Base-by-base conservation (phyloP, 2,888 invertebrate genomes). In the Meiosimyza platycephala region DNA sequence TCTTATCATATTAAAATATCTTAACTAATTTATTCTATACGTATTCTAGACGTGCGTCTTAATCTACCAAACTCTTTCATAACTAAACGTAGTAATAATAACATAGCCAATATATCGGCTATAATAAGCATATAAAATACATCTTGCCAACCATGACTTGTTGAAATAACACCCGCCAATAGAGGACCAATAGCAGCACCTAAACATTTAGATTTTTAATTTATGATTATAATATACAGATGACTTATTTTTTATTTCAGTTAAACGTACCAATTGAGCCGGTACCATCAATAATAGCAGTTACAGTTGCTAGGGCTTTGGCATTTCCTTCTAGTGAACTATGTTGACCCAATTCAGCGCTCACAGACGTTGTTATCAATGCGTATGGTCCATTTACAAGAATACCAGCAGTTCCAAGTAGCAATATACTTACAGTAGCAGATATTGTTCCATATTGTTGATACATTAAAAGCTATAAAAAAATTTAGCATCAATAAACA, bases 381-480 rank as follows among this genome's bases (percentile, higher is more conserved):
- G 97, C 95, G 86, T 98, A 98, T 0, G 98, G 98, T 0, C 97
- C 98, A 88, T 98, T 98, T 0, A 98, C 98, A 63, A 98, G 88
- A 76, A 93, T 88, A 6, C 98, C 98, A 50, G 92, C 92, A 5
- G 93, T 73, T 69, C 95, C 83, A 75, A 98, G 89, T 76, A 97
- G 87, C 22, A 89, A 76, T 77, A 94, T 90, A 85, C 93, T 95
- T 0, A 90, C 77, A 6, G 85, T 82, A 74, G 93, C 84, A 64
- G 90, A 91, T 0, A 89, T 78, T 1, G 91, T 90, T 47, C 95
- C 95, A 85, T 92, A 92, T 76, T 88, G 88, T 85, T 95, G 92
- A 85, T 97, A 97, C 28, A 94, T 83, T 78, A 95, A 90, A 83
- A 97, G 89, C 96, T 96, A 88, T 60, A 85, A 89, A 77, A 75